Conservation (phyloP, 2,888 invertebrate genomes). For the Sclerodermus sp. region DNA sequence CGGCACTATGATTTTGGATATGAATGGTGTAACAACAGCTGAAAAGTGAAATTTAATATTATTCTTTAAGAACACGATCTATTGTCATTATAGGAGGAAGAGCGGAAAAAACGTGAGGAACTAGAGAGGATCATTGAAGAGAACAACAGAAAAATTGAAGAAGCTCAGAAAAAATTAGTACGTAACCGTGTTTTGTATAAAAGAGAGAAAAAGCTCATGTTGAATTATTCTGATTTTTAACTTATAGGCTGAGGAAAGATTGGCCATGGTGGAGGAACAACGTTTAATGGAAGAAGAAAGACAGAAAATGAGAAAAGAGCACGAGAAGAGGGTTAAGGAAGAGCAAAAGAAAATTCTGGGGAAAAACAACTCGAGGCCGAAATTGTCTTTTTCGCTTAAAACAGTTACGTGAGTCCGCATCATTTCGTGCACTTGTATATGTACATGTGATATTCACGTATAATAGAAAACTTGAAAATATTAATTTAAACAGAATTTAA, state of each 20-base stretch:
- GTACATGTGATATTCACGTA: conserved; percentile 47
- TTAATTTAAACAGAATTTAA: neutral
- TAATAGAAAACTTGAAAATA: conserved; percentile 32
- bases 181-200: conserved; percentile 41
- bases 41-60: conserved; percentile 38
- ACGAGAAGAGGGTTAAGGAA: conserved; percentile 88
- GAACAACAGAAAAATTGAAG: conserved; percentile 96
- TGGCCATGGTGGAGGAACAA: conserved; percentile 96
- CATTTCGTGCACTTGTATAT: conserved; percentile 41
- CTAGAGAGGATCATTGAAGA: conserved; percentile 95
- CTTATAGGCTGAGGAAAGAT: conserved; percentile 88
- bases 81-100: conserved; percentile 86
- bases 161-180: conserved; percentile 95
- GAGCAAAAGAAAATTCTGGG: conserved; percentile 97
- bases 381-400: conserved; percentile 88
- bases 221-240: neutral
- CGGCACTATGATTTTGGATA: conserved; percentile 48
- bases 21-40: conserved; percentile 44
- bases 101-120: conserved; percentile 92
- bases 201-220: neutral
- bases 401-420: conserved; percentile 69
- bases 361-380: conserved; percentile 95
- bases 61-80: conserved; percentile 46
- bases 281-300: conserved; percentile 94
- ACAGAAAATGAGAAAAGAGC: conserved; percentile 89